These are phyloP conservation scores for Cepaea nemoralis DNA, from an alignment of 1,140 invertebrate species.

Conservation along the genomic window DNA sequence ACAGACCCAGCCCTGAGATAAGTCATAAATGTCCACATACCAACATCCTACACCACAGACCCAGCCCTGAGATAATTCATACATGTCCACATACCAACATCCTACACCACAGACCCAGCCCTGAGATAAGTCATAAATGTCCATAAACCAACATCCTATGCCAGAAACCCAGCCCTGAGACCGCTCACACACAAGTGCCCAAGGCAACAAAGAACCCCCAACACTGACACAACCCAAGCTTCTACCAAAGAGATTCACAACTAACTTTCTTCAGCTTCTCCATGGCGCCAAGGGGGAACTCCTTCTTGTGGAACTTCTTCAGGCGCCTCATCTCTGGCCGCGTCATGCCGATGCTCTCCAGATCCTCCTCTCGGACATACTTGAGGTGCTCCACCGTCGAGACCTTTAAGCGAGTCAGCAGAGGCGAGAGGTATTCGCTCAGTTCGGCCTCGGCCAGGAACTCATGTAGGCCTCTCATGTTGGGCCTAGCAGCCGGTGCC, in stretches of 20 bases:
- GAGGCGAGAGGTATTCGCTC: conserved; percentile 86
- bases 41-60: no score
- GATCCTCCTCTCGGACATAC: conserved; percentile 93
- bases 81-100: no score
- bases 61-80: no score
- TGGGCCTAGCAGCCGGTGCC: conserved; percentile 46
- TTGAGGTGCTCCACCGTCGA: conserved; percentile 89
- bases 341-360: conserved; percentile 91
- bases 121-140: no score
- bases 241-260: background rate
- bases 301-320: conserved; percentile 92
- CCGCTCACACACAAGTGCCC: no score
- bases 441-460: conserved; percentile 91
- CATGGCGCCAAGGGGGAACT: conserved; percentile 85
- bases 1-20: no score
- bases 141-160: no score
- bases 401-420: conserved; percentile 79
- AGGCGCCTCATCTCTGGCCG: conserved; percentile 93
- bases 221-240: no score
- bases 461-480: conserved; percentile 81
- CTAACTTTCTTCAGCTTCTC: conserved; percentile 63
- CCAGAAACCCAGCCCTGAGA: no score
- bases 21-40: no score
- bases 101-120: no score
- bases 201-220: no score